These are phyloP conservation scores for Stercorarius parasiticus DNA, from an alignment of 2,113 vertebrate species.

Conservation along the genomic window DNA sequence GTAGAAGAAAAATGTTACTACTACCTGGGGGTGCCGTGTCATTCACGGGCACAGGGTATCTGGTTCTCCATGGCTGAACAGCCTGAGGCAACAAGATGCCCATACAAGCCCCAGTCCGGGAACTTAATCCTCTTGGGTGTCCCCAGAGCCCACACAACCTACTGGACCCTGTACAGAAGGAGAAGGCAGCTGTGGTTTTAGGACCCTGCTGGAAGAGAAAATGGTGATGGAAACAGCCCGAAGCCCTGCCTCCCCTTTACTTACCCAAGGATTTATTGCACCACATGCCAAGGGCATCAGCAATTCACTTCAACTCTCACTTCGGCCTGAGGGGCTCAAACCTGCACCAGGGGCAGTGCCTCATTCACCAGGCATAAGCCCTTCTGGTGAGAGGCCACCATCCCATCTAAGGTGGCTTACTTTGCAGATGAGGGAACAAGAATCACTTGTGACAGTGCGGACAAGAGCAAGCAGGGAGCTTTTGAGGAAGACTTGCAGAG, in stretches of 20 bases:
- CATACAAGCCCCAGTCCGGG: accelerated
- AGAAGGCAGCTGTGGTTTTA: neutral
- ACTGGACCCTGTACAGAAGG: neutral
- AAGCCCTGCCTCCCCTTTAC: neutral
- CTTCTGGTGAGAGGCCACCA: neutral
- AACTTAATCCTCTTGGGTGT: neutral
- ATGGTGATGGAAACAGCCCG: neutral
- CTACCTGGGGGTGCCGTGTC: neutral
- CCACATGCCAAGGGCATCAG: neutral
- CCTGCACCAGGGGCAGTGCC: neutral
- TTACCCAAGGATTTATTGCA: neutral
- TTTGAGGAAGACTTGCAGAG: neutral
- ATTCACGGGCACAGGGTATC: neutral
- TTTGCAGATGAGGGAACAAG: neutral
- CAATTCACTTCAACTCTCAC: neutral
- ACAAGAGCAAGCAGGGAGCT: neutral
- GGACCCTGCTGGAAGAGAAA: neutral
- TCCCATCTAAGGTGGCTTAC: neutral
- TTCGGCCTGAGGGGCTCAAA: neutral
- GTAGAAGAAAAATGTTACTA: accelerated
- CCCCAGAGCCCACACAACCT: neutral
- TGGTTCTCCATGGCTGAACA: neutral
- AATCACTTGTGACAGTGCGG: neutral
- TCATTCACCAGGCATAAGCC: neutral
- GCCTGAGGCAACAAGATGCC: neutral